Base-by-base conservation (phyloP, 2,113 vertebrate species). In the Rhynchopsitta pachyrhyncha region DNA sequence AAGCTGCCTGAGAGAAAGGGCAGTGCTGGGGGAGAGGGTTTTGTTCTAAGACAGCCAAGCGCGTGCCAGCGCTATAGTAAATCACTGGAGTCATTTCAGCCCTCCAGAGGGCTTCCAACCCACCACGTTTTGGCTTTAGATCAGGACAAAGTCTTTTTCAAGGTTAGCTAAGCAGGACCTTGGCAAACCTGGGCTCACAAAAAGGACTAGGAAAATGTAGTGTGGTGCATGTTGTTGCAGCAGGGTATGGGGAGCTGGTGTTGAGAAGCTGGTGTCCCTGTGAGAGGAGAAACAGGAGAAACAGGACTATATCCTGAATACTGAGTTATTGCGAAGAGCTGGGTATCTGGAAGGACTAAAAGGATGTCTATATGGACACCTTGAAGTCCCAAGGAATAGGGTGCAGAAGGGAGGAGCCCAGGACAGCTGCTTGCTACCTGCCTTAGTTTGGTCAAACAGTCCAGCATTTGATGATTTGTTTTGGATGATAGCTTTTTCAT, bases 361-460 rank as follows among this genome's bases (percentile, higher is more conserved):
- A 62, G 24, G 23, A 27, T 27, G 14, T 49, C 14, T 35, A 81
- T 71, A 64, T 42, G 31, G 62, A 41, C 22, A 29, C 10, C 59
- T 78, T 44, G 66, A 27, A 69, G 76, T 68, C 50, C 27, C 24
- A 46, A 74, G 33, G 39, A 84, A 63, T 67, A 52, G 41, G 22
- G 33, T 68, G 42, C 57, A 46, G 33, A 59, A 86, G 44, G 71
- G 79, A 92, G 82, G 64, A 96, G 60, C 60, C 1, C 53, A 29
- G 31, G 22, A 86, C 0, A 6, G 47, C 60, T 84, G 12, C 68
- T 77, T 2, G 1, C 28, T 66, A 39, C 68, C 28, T 90, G 60
- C 55, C 76, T 86, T 93, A 42, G 60, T 95, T 93, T 84, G 80
- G 55, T 86, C 76, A 88, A 94, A 52, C 13, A 16, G 11, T 44